Evolutionary conservation across 2,113 vertebrate genomes (phyloP).

Genomic region (Gasterosteus nipponicus): DNA sequence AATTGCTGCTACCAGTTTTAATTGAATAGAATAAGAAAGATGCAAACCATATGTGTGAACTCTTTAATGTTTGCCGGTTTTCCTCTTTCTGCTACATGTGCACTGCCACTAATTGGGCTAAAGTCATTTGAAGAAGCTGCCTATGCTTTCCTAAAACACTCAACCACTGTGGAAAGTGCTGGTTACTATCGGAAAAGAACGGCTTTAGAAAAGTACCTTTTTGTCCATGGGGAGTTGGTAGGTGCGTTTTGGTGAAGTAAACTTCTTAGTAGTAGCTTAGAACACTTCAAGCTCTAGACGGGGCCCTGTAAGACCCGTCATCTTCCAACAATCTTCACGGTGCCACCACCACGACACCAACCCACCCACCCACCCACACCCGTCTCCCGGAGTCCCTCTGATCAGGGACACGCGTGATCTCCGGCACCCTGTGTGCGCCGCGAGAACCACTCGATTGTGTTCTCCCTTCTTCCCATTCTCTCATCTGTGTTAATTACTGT

Average conservation of each 20-base stretch:
- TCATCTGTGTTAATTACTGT: background rate
- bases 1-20: background rate
- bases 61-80: background rate
- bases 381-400: background rate
- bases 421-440: background rate
- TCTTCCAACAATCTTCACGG: conserved; percentile 6
- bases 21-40: background rate
- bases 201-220: background rate
- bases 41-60: background rate
- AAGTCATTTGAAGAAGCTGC: background rate
- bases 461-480: background rate
- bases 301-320: too few species aligned
- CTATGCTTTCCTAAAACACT: background rate
- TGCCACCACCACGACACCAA: background rate
- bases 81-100: background rate
- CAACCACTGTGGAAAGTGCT: background rate
- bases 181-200: background rate
- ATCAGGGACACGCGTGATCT: background rate
- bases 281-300: background rate
- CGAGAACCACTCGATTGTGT: background rate
- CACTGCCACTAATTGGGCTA: background rate
- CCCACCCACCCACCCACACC: background rate
- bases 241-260: background rate
- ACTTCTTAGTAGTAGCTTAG: background rate
- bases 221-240: background rate